These are phyloP conservation scores for Cactoblastis cactorum DNA, from an alignment of 2,888 invertebrate species.

Conservation along the genomic window DNA sequence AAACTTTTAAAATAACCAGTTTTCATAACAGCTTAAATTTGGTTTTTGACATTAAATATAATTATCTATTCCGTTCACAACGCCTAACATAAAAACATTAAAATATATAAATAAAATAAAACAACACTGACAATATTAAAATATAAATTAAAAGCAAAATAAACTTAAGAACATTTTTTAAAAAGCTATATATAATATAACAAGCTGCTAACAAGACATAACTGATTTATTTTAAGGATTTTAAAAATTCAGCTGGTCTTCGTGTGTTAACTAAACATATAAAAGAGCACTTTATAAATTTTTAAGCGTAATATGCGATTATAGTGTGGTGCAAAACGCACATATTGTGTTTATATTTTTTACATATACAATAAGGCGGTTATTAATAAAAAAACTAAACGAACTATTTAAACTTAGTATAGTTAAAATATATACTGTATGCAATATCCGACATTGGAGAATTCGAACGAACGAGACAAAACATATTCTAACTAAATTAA, in stretches of 20 bases:
- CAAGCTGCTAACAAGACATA: conserved; percentile 37
- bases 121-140: conserved; percentile 33
- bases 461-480: no score
- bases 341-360: conserved; percentile 34
- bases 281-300: conserved; percentile 28
- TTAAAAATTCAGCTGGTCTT: conserved; percentile 31
- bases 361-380: conserved; percentile 42
- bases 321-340: conserved; percentile 37
- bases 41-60: no score
- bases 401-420: no score
- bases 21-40: no score
- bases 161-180: conserved; percentile 23
- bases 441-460: no score
- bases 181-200: conserved; percentile 31
- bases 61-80: no score
- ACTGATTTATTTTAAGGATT: conserved; percentile 25
- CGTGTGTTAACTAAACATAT: conserved; percentile 34
- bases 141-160: conserved; percentile 36
- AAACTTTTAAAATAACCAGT: no score
- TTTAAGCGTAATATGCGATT: conserved; percentile 38
- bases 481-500: no score
- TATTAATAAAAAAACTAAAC: no score
- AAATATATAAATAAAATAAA: conserved; percentile 24
- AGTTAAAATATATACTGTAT: no score
- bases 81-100: no score